Conservation (phyloP, 2,888 invertebrate species). For the Frankliniella fusca region DNA sequence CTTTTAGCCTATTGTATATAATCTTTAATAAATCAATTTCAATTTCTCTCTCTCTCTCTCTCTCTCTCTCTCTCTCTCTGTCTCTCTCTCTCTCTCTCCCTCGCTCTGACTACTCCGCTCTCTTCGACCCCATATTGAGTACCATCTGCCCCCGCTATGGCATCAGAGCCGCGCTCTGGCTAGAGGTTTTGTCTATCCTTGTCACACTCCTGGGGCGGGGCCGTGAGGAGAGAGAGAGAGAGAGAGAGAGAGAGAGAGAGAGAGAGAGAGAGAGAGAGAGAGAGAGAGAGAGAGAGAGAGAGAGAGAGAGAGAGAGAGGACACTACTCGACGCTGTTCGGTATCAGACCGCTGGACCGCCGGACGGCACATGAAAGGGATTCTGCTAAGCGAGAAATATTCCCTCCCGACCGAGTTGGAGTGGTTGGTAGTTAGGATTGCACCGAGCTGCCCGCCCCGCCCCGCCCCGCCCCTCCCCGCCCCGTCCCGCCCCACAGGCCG, state of each 20-base stretch:
- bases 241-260: background rate
- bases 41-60: too few relatives aligned
- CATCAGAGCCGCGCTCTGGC: too few relatives aligned
- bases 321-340: background rate
- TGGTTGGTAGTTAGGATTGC: background rate
- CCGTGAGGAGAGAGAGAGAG: background rate
- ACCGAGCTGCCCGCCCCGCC: background rate
- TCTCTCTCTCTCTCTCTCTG: too few relatives aligned
- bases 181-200: too few relatives aligned
- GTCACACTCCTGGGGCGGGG: too few relatives aligned
- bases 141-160: too few relatives aligned
- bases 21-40: too few relatives aligned
- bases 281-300: constrained; percentile 1
- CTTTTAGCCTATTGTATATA: too few relatives aligned
- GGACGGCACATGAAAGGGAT: background rate
- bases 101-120: too few relatives aligned
- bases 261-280: background rate
- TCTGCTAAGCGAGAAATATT: background rate
- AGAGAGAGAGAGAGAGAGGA: background rate
- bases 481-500: background rate
- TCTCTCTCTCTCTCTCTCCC: too few relatives aligned
- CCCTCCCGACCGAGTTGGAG: background rate
- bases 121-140: too few relatives aligned
- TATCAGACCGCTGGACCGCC: background rate
- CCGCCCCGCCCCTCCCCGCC: background rate